These are phyloP conservation scores for Harpegnathos saltator DNA, from an alignment of 1,140 invertebrate genomes.

Conservation along the genomic window DNA sequence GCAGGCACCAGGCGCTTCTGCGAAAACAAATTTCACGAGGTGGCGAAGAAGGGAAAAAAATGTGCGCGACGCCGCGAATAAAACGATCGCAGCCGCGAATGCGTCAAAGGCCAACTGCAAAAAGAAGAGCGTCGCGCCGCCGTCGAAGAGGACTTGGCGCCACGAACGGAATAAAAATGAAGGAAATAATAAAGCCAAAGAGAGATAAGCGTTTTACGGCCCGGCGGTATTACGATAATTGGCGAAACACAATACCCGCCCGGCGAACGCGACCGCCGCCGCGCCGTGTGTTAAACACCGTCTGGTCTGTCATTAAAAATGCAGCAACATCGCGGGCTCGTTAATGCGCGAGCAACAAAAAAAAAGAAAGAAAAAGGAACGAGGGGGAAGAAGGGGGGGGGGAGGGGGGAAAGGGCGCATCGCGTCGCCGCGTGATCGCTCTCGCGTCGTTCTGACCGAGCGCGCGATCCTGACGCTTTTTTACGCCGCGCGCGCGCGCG, in stretches of 20 bases:
- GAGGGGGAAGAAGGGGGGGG: not conserved
- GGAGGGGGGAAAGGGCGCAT: not conserved
- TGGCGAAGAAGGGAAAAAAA: too few relatives aligned
- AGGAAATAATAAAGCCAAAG: not conserved
- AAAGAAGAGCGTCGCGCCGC: not conserved
- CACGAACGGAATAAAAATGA: not conserved
- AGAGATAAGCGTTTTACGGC: too few relatives aligned
- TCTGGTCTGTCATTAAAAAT: slow-evolving; percentile 31
- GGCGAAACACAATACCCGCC: not conserved
- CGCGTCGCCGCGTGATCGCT: slow-evolving; percentile 14
- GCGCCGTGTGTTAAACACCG: not conserved
- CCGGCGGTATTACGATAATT: not conserved
- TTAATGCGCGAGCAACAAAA: slow-evolving; percentile 23
- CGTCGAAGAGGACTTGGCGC: not conserved
- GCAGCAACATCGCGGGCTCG: not conserved
- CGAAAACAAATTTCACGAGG: not conserved
- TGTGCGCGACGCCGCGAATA: too few relatives aligned
- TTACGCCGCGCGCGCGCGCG: not conserved
- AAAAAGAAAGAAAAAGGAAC: not conserved
- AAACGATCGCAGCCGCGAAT: too few relatives aligned
- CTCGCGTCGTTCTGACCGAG: slow-evolving; percentile 9
- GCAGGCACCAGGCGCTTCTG: too few relatives aligned
- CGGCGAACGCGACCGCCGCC: not conserved
- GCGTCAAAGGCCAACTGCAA: not conserved
- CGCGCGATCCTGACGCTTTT: slow-evolving; percentile 24